These are phyloP conservation scores for Rhorus exstirpatorius DNA, from an alignment of 2,888 invertebrate species.

Conservation along the genomic window DNA sequence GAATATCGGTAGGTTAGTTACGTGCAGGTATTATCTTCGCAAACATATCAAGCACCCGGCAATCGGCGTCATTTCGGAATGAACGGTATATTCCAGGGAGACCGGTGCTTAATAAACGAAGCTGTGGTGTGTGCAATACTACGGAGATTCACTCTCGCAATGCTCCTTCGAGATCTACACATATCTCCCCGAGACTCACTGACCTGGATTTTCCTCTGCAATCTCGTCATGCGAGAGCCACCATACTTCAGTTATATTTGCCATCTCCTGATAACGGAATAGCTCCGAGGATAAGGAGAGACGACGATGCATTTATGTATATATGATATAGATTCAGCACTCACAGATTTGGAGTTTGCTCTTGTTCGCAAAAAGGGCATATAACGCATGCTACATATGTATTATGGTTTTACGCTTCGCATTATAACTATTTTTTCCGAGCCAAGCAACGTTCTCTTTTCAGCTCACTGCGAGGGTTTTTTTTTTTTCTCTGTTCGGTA, in stretches of 20 bases:
- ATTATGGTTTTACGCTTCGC: no score
- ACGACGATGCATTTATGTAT: constrained; percentile 23
- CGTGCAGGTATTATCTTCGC: constrained; percentile 3
- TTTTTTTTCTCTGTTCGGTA: constrained; percentile 1
- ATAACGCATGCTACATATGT: no score
- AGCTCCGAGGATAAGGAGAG: neutral
- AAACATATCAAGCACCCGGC: neutral
- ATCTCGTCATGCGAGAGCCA: neutral
- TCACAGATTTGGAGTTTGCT: constrained; percentile 41
- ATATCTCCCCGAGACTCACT: neutral
- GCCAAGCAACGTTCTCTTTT: constrained; percentile 43
- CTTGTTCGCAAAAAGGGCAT: no score
- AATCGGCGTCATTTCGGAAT: constrained; percentile 10
- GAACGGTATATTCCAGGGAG: constrained; percentile 9
- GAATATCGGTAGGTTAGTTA: constrained; percentile 18
- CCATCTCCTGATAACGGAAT: constrained; percentile 53
- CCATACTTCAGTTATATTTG: constrained; percentile 1
- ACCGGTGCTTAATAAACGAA: neutral
- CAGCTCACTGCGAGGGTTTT: neutral
- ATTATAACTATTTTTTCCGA: constrained; percentile 12
- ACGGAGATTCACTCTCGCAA: constrained; percentile 33
- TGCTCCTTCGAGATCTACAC: constrained; percentile 2
- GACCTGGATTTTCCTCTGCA: constrained; percentile 49
- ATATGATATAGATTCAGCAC: constrained; percentile 12
- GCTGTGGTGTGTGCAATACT: constrained; percentile 38